phyloP scores from a whole-genome alignment of 2,797 vertebrate genomes.

The Florisuga fusca region DNA sequence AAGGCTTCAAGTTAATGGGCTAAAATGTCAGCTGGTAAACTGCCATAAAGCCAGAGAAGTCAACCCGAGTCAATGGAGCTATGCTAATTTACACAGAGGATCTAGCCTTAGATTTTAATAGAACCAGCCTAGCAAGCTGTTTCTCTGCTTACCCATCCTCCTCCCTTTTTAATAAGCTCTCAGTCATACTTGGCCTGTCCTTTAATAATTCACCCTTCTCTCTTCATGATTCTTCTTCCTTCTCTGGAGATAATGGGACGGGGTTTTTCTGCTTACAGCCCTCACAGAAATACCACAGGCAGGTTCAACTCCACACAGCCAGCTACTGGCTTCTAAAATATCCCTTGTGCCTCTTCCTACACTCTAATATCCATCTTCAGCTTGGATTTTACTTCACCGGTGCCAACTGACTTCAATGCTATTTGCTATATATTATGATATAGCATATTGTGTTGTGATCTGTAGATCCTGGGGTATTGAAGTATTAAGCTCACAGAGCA shows the following conservation, averaged over 20 bases:
- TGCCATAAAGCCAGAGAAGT: constrained; percentile 51
- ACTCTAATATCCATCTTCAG: not conserved
- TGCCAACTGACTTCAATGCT: not conserved
- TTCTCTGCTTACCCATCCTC: constrained; percentile 45
- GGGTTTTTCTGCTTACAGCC: constrained; percentile 58
- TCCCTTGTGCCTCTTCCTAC: constrained; percentile 47
- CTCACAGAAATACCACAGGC: constrained; percentile 9
- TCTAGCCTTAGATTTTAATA: constrained; percentile 62
- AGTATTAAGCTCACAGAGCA: constrained; percentile 2
- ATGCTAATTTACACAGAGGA: constrained; percentile 64
- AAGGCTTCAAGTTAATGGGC: constrained; percentile 60
- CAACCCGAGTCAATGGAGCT: constrained; percentile 55
- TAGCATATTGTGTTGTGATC: not conserved
- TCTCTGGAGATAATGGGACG: constrained; percentile 60
- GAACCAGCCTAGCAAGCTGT: constrained; percentile 66
- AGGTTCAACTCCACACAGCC: constrained; percentile 43
- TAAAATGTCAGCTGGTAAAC: constrained; percentile 63
- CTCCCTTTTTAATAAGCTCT: constrained; percentile 69
- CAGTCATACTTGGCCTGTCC: constrained; percentile 58
- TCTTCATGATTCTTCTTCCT: constrained; percentile 8
- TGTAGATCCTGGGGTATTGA: not conserved
- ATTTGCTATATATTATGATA: not conserved
- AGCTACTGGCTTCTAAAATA: constrained; percentile 24
- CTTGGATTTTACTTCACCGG: not conserved
- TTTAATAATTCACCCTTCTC: constrained; percentile 66